Base-by-base conservation (phyloP, 1,140 invertebrate genomes). In the Lethrus apterus region DNA sequence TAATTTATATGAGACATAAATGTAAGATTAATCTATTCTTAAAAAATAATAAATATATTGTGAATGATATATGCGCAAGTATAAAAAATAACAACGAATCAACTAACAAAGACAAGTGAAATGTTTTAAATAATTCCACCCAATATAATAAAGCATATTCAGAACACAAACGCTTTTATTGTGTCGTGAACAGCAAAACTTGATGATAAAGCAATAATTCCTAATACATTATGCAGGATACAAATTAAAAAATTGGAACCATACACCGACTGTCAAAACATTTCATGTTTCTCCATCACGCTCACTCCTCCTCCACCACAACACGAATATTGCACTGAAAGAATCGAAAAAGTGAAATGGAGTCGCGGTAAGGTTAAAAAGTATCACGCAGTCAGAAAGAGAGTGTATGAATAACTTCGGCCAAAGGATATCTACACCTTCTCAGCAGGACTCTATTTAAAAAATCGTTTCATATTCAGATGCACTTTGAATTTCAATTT, bases 371-470 rank as follows among this genome's bases (percentile, higher is more conserved):
- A 44, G 32, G 19, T 42, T 20, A 17, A 50, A 43, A 50, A 44
- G 41, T 38, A 50, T 50, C 48, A 26, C 33, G 21, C 24, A 48
- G 46, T 40, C 31, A 48, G 40, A 29, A 32, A 33, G 30, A 33
- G n/a, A 20, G 19, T n/a, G 34, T 13, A 36, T 18, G 19, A 20
- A 36, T 20, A 17, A 20, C 17, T 3, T 36, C n/a, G n/a, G n/a
- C 32, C 32, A 44, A 44, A 44, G 32, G 41, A 44, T 36, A 36
- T 20, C 34, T 20, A 36, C 34, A 36, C 34, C 34, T 36, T 36
- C 48, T 10, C 48, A 50, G 48, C 48, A 43, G 41, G 48, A 35
- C 5, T 11, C 41, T 29, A 49, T 49, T 49, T 49, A 49, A 29
- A 32, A 38, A 36, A 32, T 48, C 46, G 36, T 36, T 48, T 48